phyloP scores from a whole-genome alignment of 2,113 vertebrate species.

The Jaculus jaculus region DNA sequence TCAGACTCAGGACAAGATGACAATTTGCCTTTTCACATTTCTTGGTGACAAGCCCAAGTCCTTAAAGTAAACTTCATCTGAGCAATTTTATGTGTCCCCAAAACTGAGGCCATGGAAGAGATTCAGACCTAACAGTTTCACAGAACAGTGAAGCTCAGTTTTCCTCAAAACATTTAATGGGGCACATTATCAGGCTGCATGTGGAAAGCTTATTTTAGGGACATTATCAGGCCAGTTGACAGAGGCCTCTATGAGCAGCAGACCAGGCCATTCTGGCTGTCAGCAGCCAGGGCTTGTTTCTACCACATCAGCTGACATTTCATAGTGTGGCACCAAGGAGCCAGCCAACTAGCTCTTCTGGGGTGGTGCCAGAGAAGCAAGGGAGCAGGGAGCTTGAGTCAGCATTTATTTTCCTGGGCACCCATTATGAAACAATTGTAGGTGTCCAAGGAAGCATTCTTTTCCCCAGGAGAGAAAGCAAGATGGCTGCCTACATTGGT shows the following conservation, averaged over 20 bases:
- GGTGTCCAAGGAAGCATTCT: conserved; percentile 9
- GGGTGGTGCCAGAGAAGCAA: conserved; percentile 44
- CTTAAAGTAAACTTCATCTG: conserved; percentile 81
- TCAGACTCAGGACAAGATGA: conserved; percentile 68
- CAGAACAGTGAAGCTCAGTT: conserved; percentile 78
- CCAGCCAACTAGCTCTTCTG: background rate
- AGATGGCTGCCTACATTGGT: conserved; percentile 41
- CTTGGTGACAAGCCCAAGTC: conserved; percentile 77
- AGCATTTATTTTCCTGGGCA: conserved; percentile 67
- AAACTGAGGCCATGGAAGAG: conserved; percentile 76
- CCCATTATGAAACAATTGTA: conserved; percentile 59
- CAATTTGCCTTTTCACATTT: conserved; percentile 80
- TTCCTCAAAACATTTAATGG: conserved; percentile 71
- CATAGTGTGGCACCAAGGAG: conserved; percentile 42
- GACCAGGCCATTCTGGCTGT: conserved; percentile 14
- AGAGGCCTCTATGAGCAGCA: conserved; percentile 47
- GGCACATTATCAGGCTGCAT: conserved; percentile 74
- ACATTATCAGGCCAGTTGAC: conserved; percentile 59
- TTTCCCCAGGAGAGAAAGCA: conserved; percentile 48
- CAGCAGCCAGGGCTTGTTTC: conserved; percentile 37
- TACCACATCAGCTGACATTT: conserved; percentile 64
- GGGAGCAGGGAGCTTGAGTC: conserved; percentile 50
- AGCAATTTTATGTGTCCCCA: conserved; percentile 81
- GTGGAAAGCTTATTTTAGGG: conserved; percentile 77
- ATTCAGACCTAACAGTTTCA: conserved; percentile 76